Evolutionary conservation across 2,888 invertebrate species (phyloP).

Genomic region (Cheilosia scutellata): DNA sequence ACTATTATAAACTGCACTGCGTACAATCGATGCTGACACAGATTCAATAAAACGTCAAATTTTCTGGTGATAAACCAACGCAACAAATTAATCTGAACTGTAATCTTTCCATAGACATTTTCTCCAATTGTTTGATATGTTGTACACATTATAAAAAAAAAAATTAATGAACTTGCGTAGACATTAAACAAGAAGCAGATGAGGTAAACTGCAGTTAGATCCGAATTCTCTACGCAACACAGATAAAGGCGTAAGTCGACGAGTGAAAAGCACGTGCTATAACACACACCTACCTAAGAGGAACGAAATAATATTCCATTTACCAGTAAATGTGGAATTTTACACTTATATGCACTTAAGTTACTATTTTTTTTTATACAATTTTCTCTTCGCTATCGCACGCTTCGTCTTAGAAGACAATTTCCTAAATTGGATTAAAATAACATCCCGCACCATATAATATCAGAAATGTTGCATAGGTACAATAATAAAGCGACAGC

Average conservation of each 20-base stretch:
- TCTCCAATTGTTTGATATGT: constrained; percentile 51
- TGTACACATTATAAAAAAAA: constrained; percentile 21
- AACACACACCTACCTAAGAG: constrained; percentile 50
- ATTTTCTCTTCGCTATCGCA: not conserved
- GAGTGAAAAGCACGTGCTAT: constrained; percentile 57
- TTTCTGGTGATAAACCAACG: constrained; percentile 27
- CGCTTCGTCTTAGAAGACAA: not conserved
- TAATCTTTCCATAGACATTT: constrained; percentile 29
- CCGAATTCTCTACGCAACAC: constrained; percentile 50
- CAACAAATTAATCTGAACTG: constrained; percentile 20
- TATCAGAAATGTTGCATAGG: constrained; percentile 4
- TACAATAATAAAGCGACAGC: constrained; percentile 3
- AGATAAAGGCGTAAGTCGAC: constrained; percentile 9
- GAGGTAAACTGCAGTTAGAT: constrained; percentile 50
- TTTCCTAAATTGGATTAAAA: constrained; percentile 46
- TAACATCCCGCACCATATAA: constrained; percentile 51
- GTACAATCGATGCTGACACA: constrained; percentile 53
- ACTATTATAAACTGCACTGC: constrained; percentile 16
- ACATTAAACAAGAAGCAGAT: constrained; percentile 3
- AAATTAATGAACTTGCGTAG: constrained; percentile 16
- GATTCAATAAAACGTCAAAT: constrained; percentile 31
- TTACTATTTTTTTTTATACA: constrained; percentile 16
- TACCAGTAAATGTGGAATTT: constrained; percentile 42
- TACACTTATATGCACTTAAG: constrained; percentile 51
- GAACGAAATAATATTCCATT: constrained; percentile 51